A percentile compares a stretch with the other conserved stretches of the same genome.
These are phyloP conservation scores for Platynereis dumerilii DNA, from an alignment of 2,888 invertebrate species.

Conservation along the genomic window DNA sequence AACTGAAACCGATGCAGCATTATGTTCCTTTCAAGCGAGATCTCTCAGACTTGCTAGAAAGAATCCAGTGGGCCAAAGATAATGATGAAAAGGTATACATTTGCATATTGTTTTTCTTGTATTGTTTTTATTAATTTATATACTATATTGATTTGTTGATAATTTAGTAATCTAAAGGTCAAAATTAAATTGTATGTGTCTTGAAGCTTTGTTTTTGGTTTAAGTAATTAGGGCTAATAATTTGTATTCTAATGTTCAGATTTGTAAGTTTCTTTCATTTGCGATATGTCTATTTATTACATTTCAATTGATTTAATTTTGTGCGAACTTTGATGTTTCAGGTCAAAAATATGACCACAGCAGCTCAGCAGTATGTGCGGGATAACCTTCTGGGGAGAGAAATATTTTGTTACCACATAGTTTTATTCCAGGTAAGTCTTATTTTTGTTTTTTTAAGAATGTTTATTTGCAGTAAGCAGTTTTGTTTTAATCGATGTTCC, in stretches of 20 bases:
- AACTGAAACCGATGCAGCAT: slow-evolving; percentile 78
- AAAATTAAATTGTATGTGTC: too few species aligned
- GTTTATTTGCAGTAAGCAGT: too few species aligned
- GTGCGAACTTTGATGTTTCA: too few species aligned
- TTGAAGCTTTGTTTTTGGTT: too few species aligned
- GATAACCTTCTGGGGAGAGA: slow-evolving; percentile 82
- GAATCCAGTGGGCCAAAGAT: slow-evolving; percentile 67
- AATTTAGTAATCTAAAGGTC: too few species aligned
- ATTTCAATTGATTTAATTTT: too few species aligned
- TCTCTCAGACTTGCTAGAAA: slow-evolving; percentile 80
- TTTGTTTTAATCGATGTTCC: too few species aligned
- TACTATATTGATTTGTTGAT: too few species aligned
- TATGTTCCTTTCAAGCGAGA: slow-evolving; percentile 83
- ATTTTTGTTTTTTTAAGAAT: neutral
- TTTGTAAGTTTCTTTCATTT: neutral
- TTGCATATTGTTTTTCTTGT: slow-evolving; percentile 2
- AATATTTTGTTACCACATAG: slow-evolving; percentile 86
- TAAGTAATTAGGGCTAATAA: too few species aligned
- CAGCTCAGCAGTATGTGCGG: slow-evolving; percentile 70
- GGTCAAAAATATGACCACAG: slow-evolving; percentile 53
- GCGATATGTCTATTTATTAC: slow-evolving; percentile 1
- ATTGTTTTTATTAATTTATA: neutral
- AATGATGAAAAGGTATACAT: slow-evolving; percentile 61
- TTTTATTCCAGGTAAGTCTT: slow-evolving; percentile 70
- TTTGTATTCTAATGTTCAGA: too few species aligned